Percentiles rank a stretch among this genome's conserved stretches.
Conservation (phyloP, 1,140 invertebrate species). For the Zaprionus gabonicus region DNA sequence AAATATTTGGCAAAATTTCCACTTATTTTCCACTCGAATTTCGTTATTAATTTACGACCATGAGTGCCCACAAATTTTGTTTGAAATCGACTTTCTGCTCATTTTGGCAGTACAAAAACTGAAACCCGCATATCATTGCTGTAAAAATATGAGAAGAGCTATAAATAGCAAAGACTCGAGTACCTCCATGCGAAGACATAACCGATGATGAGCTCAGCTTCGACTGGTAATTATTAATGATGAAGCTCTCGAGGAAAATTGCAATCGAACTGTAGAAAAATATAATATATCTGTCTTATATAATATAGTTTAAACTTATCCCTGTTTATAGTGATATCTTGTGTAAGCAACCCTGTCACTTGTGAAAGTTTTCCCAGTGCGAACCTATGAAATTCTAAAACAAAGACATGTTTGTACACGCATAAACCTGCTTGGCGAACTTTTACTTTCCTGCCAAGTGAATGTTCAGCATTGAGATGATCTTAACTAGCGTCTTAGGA, state of each 20-base stretch:
- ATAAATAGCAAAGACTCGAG: not conserved
- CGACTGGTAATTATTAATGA: slow-evolving; percentile 1
- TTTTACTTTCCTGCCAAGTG: slow-evolving; percentile 2
- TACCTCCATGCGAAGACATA: not conserved
- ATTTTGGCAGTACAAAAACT: too few relatives aligned
- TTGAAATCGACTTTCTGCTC: slow-evolving; percentile 22
- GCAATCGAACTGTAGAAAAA: not conserved
- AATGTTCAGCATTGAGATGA: not conserved
- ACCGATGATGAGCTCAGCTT: not conserved
- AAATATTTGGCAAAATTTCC: slow-evolving; percentile 16
- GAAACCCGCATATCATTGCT: not conserved
- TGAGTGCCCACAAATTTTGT: slow-evolving; percentile 48
- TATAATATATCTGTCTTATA: not conserved
- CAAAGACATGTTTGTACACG: slow-evolving; percentile 3
- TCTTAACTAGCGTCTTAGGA: not conserved
- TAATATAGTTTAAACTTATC: not conserved
- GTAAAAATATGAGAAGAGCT: slow-evolving; percentile 2
- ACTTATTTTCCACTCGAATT: slow-evolving; percentile 58
- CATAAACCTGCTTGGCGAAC: not conserved
- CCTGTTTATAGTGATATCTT: too few relatives aligned
- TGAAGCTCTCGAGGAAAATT: not conserved
- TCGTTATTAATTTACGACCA: slow-evolving; percentile 33
- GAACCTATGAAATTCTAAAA: not conserved
- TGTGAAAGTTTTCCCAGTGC: not conserved
- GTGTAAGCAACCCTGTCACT: not conserved